phyloP scores from a whole-genome alignment of 2,797 vertebrate species.

The Pipistrellus kuhlii region DNA sequence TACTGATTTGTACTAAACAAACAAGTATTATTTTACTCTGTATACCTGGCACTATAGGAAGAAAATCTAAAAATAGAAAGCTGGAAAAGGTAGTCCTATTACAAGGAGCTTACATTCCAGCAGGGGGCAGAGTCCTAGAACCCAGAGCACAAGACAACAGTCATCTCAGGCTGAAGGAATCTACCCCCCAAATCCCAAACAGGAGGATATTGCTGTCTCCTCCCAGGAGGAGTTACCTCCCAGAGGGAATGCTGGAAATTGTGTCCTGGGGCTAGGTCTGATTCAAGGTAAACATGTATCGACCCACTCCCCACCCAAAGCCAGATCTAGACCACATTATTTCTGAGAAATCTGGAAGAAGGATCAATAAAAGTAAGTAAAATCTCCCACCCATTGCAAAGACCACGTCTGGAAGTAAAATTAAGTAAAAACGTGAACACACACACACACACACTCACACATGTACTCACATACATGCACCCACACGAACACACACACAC shows the following conservation, averaged over 20 bases:
- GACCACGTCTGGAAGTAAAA: not conserved
- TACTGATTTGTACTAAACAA: not conserved
- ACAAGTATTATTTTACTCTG: not conserved
- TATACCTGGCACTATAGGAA: not conserved
- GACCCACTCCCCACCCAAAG: not conserved
- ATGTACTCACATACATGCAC: not conserved
- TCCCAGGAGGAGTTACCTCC: not conserved
- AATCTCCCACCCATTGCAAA: not conserved
- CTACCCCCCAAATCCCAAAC: not conserved
- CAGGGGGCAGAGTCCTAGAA: not conserved
- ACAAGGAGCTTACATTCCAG: not conserved
- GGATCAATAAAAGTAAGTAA: not conserved
- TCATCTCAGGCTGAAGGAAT: not conserved
- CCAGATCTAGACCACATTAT: not conserved
- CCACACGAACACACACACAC: not conserved
- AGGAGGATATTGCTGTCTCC: not conserved
- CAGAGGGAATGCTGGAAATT: not conserved
- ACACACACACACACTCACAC: not conserved
- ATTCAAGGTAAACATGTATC: not conserved
- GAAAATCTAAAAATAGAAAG: not conserved
- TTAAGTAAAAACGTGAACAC: not conserved
- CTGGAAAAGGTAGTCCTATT: not conserved
- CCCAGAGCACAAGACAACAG: not conserved
- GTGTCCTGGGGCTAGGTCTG: not conserved
- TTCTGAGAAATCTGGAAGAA: conserved; percentile 47